Conservation (phyloP, 2,113 vertebrate species). For the Macaca mulatta region DNA sequence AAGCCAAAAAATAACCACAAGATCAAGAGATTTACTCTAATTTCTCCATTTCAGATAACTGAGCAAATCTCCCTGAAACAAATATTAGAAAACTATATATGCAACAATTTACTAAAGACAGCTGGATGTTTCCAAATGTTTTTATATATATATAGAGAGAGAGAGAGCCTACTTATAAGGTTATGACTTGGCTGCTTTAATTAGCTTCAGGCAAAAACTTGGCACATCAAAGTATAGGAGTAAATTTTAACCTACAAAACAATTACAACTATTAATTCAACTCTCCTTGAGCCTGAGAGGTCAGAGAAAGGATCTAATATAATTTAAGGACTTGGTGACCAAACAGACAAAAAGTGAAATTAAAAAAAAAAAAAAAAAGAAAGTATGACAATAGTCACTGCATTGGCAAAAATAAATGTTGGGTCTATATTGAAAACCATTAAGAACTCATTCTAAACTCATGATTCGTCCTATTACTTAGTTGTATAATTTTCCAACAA, state of each 20-base stretch:
- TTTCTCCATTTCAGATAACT: constrained; percentile 75
- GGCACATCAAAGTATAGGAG: constrained; percentile 32
- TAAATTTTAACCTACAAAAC: constrained; percentile 51
- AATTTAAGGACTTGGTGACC: background rate
- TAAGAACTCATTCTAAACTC: background rate
- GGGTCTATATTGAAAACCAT: background rate
- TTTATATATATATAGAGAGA: constrained; percentile 37
- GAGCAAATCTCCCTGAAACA: constrained; percentile 72
- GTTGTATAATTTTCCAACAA: background rate
- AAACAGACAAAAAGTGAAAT: constrained; percentile 6
- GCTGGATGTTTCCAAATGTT: constrained; percentile 59
- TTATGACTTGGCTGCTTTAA: constrained; percentile 73
- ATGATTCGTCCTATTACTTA: background rate
- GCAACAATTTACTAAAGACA: constrained; percentile 66
- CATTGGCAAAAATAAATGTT: constrained; percentile 27
- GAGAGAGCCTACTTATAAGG: constrained; percentile 70
- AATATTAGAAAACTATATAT: constrained; percentile 69
- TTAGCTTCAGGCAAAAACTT: constrained; percentile 73
- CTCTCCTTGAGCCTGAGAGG: background rate
- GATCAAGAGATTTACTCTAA: constrained; percentile 78
- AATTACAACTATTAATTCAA: background rate
- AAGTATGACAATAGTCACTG: background rate
- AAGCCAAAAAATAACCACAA: constrained; percentile 74
- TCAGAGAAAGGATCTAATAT: background rate
- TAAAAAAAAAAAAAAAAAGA: background rate